phyloP scores from a whole-genome alignment of 2,888 invertebrate genomes.

The Orchesella flavescens region DNA sequence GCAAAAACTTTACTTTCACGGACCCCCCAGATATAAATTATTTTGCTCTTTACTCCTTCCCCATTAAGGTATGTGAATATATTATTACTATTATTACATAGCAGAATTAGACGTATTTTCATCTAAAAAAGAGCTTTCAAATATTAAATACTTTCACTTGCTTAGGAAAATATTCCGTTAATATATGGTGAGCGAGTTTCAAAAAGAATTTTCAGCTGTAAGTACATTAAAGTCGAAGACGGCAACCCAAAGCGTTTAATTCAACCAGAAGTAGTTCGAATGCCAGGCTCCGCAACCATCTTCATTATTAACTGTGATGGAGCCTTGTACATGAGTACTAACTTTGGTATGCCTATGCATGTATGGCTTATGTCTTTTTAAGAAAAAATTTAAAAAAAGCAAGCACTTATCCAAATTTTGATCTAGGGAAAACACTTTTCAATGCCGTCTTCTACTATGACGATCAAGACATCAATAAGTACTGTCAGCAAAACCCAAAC shows the following conservation, averaged over 20 bases:
- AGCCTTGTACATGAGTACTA: slow-evolving; percentile 45
- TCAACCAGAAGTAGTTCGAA: slow-evolving; percentile 21
- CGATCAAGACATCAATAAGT: slow-evolving; percentile 1
- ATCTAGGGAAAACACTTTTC: slow-evolving; percentile 43
- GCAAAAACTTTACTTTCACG: neutral
- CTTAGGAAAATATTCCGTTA: slow-evolving; percentile 34
- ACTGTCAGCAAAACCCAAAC: slow-evolving; percentile 1
- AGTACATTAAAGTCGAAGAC: slow-evolving; percentile 12
- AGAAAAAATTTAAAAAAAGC: no score
- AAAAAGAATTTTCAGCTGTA: slow-evolving; percentile 55
- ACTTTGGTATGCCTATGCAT: slow-evolving; percentile 36
- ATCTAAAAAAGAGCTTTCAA: neutral
- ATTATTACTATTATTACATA: neutral
- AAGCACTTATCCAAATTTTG: no score
- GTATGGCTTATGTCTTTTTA: no score
- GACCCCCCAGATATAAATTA: neutral
- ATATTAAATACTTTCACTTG: neutral
- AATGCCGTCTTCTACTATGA: slow-evolving; percentile 50
- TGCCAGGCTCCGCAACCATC: slow-evolving; percentile 23
- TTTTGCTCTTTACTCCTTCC: slow-evolving; percentile 31
- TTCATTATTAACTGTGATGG: slow-evolving; percentile 55
- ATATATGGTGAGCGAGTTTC: slow-evolving; percentile 39
- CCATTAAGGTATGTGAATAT: slow-evolving; percentile 19
- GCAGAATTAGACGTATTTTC: neutral
- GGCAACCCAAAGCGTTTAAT: neutral